phyloP scores from a whole-genome alignment of 2,797 vertebrate genomes.

The Calcarius lapponicus region DNA sequence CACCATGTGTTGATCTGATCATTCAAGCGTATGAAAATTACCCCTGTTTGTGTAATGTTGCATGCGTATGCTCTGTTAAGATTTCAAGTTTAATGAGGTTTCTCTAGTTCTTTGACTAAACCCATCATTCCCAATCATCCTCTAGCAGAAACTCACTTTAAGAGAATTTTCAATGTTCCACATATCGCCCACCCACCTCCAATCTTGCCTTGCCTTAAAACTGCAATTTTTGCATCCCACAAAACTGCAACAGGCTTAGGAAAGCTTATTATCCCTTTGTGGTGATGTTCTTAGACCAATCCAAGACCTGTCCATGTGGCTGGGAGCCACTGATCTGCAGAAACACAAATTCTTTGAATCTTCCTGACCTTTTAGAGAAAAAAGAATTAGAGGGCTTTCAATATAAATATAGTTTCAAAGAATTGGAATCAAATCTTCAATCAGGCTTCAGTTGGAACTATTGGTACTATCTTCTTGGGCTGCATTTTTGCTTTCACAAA shows the following conservation, averaged over 20 bases:
- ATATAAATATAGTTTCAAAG: not conserved
- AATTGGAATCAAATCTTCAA: not conserved
- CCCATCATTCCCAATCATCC: not conserved
- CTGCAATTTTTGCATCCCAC: not conserved
- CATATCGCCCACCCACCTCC: not conserved
- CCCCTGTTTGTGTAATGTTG: not conserved
- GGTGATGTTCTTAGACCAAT: not conserved
- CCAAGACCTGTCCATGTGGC: fast-evolving
- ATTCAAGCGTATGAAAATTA: not conserved
- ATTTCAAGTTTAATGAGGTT: not conserved
- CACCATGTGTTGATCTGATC: not conserved
- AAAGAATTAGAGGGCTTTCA: not conserved
- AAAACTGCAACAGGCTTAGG: not conserved
- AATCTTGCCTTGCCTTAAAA: not conserved
- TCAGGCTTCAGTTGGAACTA: not conserved
- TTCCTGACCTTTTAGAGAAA: not conserved
- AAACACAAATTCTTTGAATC: not conserved
- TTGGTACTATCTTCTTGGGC: not conserved
- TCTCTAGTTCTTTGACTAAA: not conserved
- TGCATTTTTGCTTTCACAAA: not conserved
- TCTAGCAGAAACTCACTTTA: not conserved
- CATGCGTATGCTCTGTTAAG: fast-evolving
- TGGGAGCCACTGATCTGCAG: not conserved
- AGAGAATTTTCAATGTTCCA: not conserved
- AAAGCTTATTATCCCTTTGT: not conserved